Conservation (phyloP, 1,140 invertebrate species). For the Drosophila nigrodunni region DNA sequence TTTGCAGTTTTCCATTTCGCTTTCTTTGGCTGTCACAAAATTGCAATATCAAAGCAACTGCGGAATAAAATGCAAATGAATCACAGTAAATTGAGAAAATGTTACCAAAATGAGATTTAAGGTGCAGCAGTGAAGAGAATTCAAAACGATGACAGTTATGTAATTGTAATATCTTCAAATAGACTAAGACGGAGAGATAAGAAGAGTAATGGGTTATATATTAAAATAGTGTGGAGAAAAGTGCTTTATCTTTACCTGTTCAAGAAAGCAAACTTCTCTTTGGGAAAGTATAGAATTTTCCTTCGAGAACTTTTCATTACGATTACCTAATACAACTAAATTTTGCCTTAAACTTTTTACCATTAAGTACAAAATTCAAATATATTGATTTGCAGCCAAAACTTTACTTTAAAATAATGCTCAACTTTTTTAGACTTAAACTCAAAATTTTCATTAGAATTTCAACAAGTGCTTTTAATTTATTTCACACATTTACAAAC, state of each 20-base stretch:
- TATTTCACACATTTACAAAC: neutral
- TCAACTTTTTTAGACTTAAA: neutral
- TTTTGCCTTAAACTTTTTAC: no score
- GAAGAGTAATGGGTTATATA: no score
- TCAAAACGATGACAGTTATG: conserved; percentile 11
- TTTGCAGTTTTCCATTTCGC: neutral
- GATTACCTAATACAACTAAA: no score
- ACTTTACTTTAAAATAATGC: neutral
- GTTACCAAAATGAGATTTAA: conserved; percentile 18
- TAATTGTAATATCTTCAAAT: conserved; percentile 8
- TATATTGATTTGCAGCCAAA: no score
- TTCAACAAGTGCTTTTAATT: neutral
- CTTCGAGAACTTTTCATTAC: no score
- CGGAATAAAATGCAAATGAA: conserved; percentile 54
- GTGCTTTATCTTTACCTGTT: no score
- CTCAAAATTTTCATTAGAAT: neutral
- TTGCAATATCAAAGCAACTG: conserved; percentile 56
- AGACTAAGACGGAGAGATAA: neutral
- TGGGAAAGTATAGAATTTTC: no score
- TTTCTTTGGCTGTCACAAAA: conserved; percentile 7
- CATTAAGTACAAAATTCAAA: no score
- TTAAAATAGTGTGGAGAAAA: neutral
- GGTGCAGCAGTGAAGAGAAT: neutral
- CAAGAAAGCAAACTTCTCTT: neutral
- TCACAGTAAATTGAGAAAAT: conserved; percentile 47